Evolutionary conservation across 2,113 vertebrate species (phyloP), one percentile per base, ranked within the genome.

Genomic region (Oenanthe oenanthe): DNA sequence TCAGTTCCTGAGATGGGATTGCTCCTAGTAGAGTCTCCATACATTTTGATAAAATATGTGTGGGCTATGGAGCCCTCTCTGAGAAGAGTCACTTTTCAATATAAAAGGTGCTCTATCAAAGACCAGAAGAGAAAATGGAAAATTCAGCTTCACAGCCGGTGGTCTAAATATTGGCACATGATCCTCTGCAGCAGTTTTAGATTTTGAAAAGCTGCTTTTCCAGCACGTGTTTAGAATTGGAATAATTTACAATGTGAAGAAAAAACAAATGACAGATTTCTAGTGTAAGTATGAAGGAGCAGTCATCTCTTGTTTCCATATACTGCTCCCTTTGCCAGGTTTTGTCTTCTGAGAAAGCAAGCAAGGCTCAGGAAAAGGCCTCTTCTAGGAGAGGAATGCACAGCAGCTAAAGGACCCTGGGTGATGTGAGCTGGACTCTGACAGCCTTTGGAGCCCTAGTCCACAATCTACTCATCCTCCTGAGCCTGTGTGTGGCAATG

Each of bases 141-240:
- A 93, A 88, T 80, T 29, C 62, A 74, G 88, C 58, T 68, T 89
- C 50, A 15, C 72, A 85, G 85, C 85, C 0, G 82, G 92, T 96
- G 96, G 92, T 97, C 95, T 92, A 88, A 92, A 94, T 73, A 89
- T 83, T 93, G 92, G 92, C 85, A 80, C 51, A 76, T 83, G 85
- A 94, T 90, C 75, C 61, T 93, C 65, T 94, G 92, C 92, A 97
- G 88, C 92, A 96, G 91, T 93, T 95, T 94, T 86, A 93, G 91
- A 94, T 97, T 95, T 92, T 84, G 92, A 95, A 97, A 96, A 95
- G 91, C 90, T 92, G 92, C 83, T 95, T 96, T 97, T 93, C 83
- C 83, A 95, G 76, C 95, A 94, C 43, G 2, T 94, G 95, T 86
- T 96, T 88, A 91, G 95, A 96, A 91, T 92, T 95, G 82, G 38